These are phyloP conservation scores for Miichthys miiuy DNA, from an alignment of 2,797 vertebrate genomes.

Conservation along the genomic window DNA sequence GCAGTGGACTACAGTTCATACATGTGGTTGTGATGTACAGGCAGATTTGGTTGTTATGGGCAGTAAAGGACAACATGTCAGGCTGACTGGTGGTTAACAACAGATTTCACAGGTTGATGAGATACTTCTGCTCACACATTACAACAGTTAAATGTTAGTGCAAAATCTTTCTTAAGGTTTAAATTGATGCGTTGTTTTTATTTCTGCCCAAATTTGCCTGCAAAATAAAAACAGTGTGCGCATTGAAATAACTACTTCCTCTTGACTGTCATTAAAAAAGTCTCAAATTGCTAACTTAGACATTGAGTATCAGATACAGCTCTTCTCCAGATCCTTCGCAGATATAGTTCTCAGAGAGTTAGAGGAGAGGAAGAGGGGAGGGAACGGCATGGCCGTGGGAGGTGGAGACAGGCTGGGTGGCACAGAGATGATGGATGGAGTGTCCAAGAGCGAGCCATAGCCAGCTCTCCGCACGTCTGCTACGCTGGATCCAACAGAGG, in stretches of 20 bases:
- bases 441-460: conserved; percentile 86
- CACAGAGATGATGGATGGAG: conserved; percentile 89
- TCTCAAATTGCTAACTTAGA: neutral
- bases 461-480: conserved; percentile 71
- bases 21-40: neutral
- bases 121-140: neutral
- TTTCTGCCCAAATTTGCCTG: neutral
- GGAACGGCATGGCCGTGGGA: conserved; percentile 82
- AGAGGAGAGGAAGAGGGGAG: conserved; percentile 82
- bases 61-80: neutral
- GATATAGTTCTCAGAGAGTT: conserved; percentile 85
- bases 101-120: neutral
- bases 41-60: neutral
- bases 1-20: conserved; percentile 1
- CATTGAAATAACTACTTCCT: neutral
- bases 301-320: conserved; percentile 71
- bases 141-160: neutral
- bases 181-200: neutral
- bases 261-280: neutral
- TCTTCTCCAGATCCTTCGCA: conserved; percentile 84
- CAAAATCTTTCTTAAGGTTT: neutral
- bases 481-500: conserved; percentile 57
- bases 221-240: rapidly evolving
- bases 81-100: neutral
- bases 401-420: conserved; percentile 87